Evolutionary conservation across 1,140 invertebrate species (phyloP).

Genomic region (Pomacea maculata): DNA sequence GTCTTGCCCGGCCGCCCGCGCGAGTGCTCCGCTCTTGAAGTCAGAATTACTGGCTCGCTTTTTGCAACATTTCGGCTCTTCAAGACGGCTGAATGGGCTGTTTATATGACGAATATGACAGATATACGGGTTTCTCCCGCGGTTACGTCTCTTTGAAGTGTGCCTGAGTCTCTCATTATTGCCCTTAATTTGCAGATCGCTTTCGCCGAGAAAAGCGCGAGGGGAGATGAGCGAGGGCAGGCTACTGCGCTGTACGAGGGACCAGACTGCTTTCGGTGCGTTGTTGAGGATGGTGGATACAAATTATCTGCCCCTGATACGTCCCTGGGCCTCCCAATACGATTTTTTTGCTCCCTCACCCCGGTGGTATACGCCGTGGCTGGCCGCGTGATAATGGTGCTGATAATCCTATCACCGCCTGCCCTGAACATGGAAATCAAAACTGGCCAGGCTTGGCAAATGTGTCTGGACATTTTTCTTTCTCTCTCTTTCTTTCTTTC

Average conservation of each 20-base stretch:
- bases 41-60: neutral
- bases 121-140: constrained; percentile 11
- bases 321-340: constrained; percentile 8
- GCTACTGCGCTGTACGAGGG: neutral
- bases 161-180: constrained; percentile 2
- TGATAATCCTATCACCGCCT: too few relatives aligned
- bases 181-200: constrained; percentile 1
- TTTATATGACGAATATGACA: constrained; percentile 21
- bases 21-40: neutral
- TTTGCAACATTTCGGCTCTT: neutral
- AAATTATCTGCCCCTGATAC: constrained; percentile 9
- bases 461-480: too few relatives aligned
- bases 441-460: too few relatives aligned
- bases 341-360: constrained; percentile 4
- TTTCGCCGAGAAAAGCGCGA: neutral
- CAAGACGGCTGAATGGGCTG: neutral
- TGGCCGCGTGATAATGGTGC: too few relatives aligned
- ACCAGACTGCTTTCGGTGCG: neutral
- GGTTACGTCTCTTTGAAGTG: constrained; percentile 15
- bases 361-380: too few relatives aligned
- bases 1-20: too few relatives aligned
- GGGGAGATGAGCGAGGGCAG: neutral
- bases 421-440: too few relatives aligned
- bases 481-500: neutral
- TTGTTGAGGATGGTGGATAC: neutral